Conservation (phyloP, 2,113 vertebrate species). For the Scartelaos histophorus region DNA sequence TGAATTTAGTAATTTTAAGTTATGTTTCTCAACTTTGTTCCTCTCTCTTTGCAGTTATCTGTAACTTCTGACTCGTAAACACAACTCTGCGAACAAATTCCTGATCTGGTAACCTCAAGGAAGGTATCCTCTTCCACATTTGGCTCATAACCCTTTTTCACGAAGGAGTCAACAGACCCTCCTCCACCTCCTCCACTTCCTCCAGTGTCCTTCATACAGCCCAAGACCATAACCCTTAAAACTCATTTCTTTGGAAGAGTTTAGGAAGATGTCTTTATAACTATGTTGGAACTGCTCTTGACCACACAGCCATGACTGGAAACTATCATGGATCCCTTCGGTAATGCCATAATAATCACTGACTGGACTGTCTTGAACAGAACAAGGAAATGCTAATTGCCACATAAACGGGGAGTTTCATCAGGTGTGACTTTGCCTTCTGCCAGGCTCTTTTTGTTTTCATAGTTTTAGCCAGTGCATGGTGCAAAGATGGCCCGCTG, state of each 20-base stretch:
- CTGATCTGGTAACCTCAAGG: slow-evolving; percentile 37
- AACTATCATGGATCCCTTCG: slow-evolving; percentile 14
- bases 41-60: slow-evolving; percentile 41
- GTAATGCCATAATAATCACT: slow-evolving; percentile 37
- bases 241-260: background rate
- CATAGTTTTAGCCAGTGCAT: slow-evolving; percentile 44
- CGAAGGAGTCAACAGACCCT: slow-evolving; percentile 9
- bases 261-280: slow-evolving; percentile 4
- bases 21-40: background rate
- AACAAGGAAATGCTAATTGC: slow-evolving; percentile 25
- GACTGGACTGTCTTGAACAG: slow-evolving; percentile 48
- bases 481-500: slow-evolving; percentile 66
- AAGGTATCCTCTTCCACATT: slow-evolving; percentile 40
- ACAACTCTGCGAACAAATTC: slow-evolving; percentile 37
- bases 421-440: slow-evolving; percentile 3
- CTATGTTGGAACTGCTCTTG: slow-evolving; percentile 34
- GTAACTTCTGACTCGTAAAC: slow-evolving; percentile 38
- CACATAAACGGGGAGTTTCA: slow-evolving; percentile 20
- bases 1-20: background rate
- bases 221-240: background rate
- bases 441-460: slow-evolving; percentile 1
- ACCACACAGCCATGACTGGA: slow-evolving; percentile 19
- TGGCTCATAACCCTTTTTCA: slow-evolving; percentile 6
- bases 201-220: slow-evolving; percentile 7
- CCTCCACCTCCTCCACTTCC: slow-evolving; percentile 16